Conservation (phyloP, 2,113 vertebrate species). For the Phasianus colchicus region DNA sequence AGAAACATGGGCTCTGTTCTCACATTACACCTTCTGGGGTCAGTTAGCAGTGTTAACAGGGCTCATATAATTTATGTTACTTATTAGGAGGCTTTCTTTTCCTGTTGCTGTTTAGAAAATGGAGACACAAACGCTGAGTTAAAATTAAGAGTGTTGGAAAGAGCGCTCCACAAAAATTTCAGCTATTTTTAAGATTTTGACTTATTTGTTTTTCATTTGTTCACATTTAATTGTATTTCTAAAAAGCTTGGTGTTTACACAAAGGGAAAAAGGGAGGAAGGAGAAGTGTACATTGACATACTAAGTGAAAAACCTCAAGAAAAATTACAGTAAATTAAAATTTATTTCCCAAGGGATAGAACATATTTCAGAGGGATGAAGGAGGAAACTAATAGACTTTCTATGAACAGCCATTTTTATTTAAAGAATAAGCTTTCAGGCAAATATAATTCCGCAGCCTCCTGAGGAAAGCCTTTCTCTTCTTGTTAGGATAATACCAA, state of each 20-base stretch:
- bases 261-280: slow-evolving; percentile 33
- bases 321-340: slow-evolving; percentile 77
- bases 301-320: slow-evolving; percentile 65
- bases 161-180: slow-evolving; percentile 14
- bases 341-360: slow-evolving; percentile 78
- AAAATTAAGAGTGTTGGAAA: slow-evolving; percentile 37
- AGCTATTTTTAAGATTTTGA: slow-evolving; percentile 27
- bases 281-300: slow-evolving; percentile 58
- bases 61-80: slow-evolving; percentile 25
- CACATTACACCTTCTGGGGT: neutral
- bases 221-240: slow-evolving; percentile 47
- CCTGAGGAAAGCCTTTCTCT: slow-evolving; percentile 61
- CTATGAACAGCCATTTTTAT: slow-evolving; percentile 69
- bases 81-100: neutral
- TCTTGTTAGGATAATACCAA: slow-evolving; percentile 74
- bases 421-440: slow-evolving; percentile 77
- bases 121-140: neutral
- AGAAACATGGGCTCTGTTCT: neutral
- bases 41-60: neutral
- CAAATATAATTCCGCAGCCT: slow-evolving; percentile 66
- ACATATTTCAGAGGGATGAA: slow-evolving; percentile 74
- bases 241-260: slow-evolving; percentile 43
- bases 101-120: slow-evolving; percentile 17
- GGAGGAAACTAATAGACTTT: slow-evolving; percentile 71
- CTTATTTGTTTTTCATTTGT: slow-evolving; percentile 49